Evolutionary conservation across 2,888 invertebrate species (phyloP), one percentile per base, ranked within the genome.

Genomic region (Octonoba sinensis): DNA sequence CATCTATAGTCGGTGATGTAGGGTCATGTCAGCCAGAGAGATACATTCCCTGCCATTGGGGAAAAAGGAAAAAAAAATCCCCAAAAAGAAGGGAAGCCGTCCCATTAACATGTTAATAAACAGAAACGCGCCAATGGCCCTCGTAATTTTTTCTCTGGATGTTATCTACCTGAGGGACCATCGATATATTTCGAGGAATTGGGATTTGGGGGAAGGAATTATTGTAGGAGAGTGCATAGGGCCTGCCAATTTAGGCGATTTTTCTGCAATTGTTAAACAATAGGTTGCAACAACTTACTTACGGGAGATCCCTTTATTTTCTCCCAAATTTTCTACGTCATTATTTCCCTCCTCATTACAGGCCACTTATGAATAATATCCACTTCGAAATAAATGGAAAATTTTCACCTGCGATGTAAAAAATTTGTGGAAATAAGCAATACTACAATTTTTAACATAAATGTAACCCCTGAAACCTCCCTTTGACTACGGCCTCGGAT

Each of bases 21-120:
- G 49, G 69, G 62, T 56, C 79, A 54, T 74, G 79, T 81, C 79
- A 81, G 62, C 51, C 36, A 66, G 46, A 47, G 67, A 81, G 72
- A 81, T 69, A 67, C 79, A 73, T 81, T 69, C 79, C 49, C 67
- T 49, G 74, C 67, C 64, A 20, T 18, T 44, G 27, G 74, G 77
- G 56, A 54, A 47, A 22, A 49, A 27, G 54, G 64, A 71, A 22
- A 56, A 57, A 36, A 49, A 60, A 46, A 59, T 49, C 22, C 22
- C 24, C 27, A 67, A 75, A 20, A 20, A 56, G 54, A 27, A 60
- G 69, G 36, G 46, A 22, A 22, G 59, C 22, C 64, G 22, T 51
- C 20, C 79, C 79, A 81, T 81, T 81, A 81, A 81, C 79, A 81
- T 81, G 79, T 81, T 81, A 81, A 81, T 81, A 81, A 81, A 81